Percentiles rank a stretch among this genome's conserved stretches.
Evolutionary conservation across 1,140 invertebrate genomes (phyloP).

Genomic region (Listronotus oregonensis): DNA sequence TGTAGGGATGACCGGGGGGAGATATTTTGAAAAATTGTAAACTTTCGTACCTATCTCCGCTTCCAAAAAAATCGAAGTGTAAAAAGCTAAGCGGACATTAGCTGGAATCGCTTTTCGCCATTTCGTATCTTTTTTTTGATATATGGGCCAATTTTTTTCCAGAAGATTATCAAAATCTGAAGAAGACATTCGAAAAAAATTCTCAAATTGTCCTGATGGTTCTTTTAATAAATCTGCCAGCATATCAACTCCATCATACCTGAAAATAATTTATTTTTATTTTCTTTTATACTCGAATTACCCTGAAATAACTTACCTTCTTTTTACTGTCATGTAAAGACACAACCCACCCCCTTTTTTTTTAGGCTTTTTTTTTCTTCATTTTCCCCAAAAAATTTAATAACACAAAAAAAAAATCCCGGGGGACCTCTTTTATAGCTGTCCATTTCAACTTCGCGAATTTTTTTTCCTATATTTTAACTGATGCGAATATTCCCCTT

Average conservation of each 20-base stretch:
- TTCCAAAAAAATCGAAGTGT: constrained; percentile 48
- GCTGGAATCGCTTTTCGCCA: constrained; percentile 38
- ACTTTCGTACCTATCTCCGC: constrained; percentile 47
- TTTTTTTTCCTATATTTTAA: too few species aligned
- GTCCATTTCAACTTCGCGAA: neutral
- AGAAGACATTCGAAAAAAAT: constrained; percentile 34
- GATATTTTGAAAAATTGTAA: constrained; percentile 51
- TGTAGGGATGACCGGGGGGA: constrained; percentile 41
- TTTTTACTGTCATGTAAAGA: too few species aligned
- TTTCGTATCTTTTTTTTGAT: constrained; percentile 36
- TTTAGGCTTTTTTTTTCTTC: constrained; percentile 1
- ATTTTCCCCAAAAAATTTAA: neutral
- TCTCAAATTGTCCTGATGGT: constrained; percentile 36
- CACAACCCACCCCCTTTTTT: constrained; percentile 11
- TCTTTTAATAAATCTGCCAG: constrained; percentile 2
- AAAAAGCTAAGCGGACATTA: constrained; percentile 44
- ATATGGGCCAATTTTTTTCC: constrained; percentile 21
- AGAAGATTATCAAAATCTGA: constrained; percentile 38
- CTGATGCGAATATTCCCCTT: too few species aligned
- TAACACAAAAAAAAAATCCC: neutral
- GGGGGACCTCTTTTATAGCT: neutral
- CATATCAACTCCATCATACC: neutral
- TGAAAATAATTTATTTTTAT: constrained; percentile 14
- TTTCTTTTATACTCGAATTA: constrained; percentile 6
- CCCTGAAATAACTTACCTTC: too few species aligned